Percentiles rank a stretch among this genome's conserved stretches.
These are phyloP conservation scores for Bursaphelenchus okinawaensis DNA, from an alignment of 2,888 invertebrate genomes.

Conservation along the genomic window DNA sequence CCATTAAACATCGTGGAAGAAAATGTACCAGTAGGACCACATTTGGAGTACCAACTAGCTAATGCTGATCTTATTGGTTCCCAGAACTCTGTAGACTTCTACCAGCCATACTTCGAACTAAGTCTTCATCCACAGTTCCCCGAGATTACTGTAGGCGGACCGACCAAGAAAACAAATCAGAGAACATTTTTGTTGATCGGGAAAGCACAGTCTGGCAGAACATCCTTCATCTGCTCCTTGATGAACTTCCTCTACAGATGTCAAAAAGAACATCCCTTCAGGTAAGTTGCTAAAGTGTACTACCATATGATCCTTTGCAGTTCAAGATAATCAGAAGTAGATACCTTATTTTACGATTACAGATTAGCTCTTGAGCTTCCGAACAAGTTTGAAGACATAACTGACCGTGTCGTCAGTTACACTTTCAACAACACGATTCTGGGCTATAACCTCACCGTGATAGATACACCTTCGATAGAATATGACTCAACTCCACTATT, in stretches of 20 bases:
- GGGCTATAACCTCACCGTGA: not conserved
- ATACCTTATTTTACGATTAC: not conserved
- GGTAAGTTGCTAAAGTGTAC: not conserved
- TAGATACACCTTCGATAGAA: conserved; percentile 12
- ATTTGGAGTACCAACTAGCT: not conserved
- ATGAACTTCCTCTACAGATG: conserved; percentile 7
- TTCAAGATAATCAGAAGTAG: too few relatives aligned
- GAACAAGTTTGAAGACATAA: not conserved
- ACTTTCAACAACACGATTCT: not conserved
- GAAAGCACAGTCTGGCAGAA: not conserved
- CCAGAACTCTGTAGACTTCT: not conserved
- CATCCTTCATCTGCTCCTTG: conserved; percentile 4
- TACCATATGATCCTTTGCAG: not conserved
- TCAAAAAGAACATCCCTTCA: not conserved
- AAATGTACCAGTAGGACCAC: not conserved
- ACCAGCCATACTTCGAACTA: conserved; percentile 2
- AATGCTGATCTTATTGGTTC: not conserved
- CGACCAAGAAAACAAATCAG: not conserved
- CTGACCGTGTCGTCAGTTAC: conserved; percentile 4
- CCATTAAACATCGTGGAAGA: not conserved
- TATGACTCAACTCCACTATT: not conserved
- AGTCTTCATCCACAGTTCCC: not conserved
- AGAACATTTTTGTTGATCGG: conserved; percentile 2
- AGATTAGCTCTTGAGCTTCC: conserved; percentile 5
- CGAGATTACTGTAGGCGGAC: not conserved